Base-by-base conservation (phyloP, 2,888 invertebrate genomes). In the Latrodectus elegans region DNA sequence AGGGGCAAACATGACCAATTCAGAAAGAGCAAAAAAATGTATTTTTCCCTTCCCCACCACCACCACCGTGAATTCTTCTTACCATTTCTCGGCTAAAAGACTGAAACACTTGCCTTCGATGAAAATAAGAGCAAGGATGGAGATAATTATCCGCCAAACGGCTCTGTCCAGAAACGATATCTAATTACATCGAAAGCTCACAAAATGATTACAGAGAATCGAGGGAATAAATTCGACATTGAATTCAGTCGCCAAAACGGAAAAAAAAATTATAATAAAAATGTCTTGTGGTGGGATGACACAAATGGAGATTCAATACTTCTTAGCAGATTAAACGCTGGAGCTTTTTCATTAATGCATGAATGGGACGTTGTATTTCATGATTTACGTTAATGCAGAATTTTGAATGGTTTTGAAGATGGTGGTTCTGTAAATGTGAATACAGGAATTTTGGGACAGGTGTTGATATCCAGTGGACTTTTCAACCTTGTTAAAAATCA, bases 101-200 rank as follows among this genome's bases (percentile, higher is more conserved):
- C 60, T 60, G 60, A 60, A 60, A 60, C 60, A 15, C 60, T 60
- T 60, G 60, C 60, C 12, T 12, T 38, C 60, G 14, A 60, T 60
- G 67, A 17, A 26, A 26, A 12, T 17, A 17, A 10, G 67, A 22
- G 67, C 55, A 75, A 55, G 55, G 75, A 60, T 75, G 49, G n/a
- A 76, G 79, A 80, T 85, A 85, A 85, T 80, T 85, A 70, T 79
- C 74, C 85, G 73, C 75, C 78, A 78, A 75, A 75, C 75, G 79
- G 68, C 79, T 74, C 64, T 71, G 67, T 75, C 75, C 60, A 70
- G 70, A 85, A 78, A 79, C 79, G 73, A 60, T 77, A 79, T 85
- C 73, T 85, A 85, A 85, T 80, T 85, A 85, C 51, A 75, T 75
- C 53, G 77, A 73, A 84, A 78, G 78, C 55, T 4, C 64, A 53